A percentile compares a stretch with the other conserved stretches of the same genome.
Conservation (phyloP, 2,113 vertebrate genomes). For the Daboia siamensis region DNA sequence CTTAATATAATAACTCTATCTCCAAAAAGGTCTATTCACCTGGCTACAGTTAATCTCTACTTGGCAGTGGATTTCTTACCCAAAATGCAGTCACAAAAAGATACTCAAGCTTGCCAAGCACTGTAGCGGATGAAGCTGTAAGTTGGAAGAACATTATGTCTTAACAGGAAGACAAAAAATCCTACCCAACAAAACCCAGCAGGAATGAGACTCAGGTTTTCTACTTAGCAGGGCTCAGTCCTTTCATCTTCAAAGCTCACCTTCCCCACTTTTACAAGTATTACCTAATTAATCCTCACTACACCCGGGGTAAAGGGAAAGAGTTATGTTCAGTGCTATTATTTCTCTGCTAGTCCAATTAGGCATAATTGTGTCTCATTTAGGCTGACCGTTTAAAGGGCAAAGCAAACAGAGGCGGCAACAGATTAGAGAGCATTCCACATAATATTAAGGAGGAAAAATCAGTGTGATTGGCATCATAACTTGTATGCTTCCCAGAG, state of each 20-base stretch:
- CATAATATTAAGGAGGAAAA: background rate
- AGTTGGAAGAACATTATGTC: background rate
- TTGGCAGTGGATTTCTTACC: background rate
- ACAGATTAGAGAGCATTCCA: background rate
- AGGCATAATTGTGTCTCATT: background rate
- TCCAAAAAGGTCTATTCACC: background rate
- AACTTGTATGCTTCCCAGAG: background rate
- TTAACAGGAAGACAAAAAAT: background rate
- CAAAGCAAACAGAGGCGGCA: background rate
- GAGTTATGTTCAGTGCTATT: constrained; percentile 10
- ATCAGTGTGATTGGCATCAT: background rate
- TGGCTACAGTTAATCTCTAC: background rate
- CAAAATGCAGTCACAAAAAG: background rate
- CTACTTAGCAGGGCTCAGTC: background rate
- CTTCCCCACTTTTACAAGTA: background rate
- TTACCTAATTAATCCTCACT: constrained; percentile 31
- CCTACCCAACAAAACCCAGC: background rate
- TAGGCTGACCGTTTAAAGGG: constrained; percentile 10
- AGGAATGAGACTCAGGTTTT: constrained; percentile 9
- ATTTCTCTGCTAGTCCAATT: constrained; percentile 20
- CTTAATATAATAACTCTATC: background rate
- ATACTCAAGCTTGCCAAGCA: background rate
- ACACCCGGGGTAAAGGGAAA: background rate
- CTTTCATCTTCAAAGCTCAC: constrained; percentile 40
- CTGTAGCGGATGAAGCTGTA: background rate